These are phyloP conservation scores for Lutraria rhynchaena DNA, from an alignment of 1,140 invertebrate species.

Conservation along the genomic window DNA sequence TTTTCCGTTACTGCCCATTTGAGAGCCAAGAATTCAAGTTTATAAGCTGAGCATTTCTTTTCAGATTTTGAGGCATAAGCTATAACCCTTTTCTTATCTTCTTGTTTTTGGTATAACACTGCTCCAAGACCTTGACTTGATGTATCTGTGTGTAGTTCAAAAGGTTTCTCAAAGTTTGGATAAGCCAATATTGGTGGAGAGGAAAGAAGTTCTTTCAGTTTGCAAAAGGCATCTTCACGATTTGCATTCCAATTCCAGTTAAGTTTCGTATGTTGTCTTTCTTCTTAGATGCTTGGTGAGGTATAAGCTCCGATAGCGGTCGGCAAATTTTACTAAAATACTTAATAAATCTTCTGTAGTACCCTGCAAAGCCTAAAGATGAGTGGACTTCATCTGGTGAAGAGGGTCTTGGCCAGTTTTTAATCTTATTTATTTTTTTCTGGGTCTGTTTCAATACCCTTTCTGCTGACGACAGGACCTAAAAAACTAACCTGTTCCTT, in stretches of 20 bases:
- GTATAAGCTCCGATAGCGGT: slow-evolving; percentile 59
- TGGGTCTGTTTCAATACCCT: slow-evolving; percentile 68
- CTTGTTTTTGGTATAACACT: slow-evolving; percentile 68
- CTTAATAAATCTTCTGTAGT: slow-evolving; percentile 62
- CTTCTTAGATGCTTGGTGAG: slow-evolving; percentile 25
- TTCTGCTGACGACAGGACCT: slow-evolving; percentile 63
- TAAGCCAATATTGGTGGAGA: slow-evolving; percentile 64
- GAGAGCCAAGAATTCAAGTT: no score
- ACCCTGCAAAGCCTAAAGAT: slow-evolving; percentile 71
- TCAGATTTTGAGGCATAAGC: no score
- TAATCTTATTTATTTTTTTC: slow-evolving; percentile 69
- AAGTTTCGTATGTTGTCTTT: not conserved
- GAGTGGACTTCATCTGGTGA: slow-evolving; percentile 64
- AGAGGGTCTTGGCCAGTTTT: slow-evolving; percentile 65
- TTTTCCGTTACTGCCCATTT: no score
- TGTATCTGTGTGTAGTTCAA: slow-evolving; percentile 65
- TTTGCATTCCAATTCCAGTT: slow-evolving; percentile 38
- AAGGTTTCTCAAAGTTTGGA: slow-evolving; percentile 59
- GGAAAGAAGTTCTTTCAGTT: slow-evolving; percentile 58
- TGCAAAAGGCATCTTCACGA: slow-evolving; percentile 58
- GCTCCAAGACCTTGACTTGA: slow-evolving; percentile 68
- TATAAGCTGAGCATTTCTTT: no score
- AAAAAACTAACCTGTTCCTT: slow-evolving; percentile 65
- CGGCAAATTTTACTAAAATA: slow-evolving; percentile 64
- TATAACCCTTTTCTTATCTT: slow-evolving; percentile 55